Evolutionary conservation across 2,888 invertebrate species (phyloP).

Genomic region (Ptycholaimellus sp.): DNA sequence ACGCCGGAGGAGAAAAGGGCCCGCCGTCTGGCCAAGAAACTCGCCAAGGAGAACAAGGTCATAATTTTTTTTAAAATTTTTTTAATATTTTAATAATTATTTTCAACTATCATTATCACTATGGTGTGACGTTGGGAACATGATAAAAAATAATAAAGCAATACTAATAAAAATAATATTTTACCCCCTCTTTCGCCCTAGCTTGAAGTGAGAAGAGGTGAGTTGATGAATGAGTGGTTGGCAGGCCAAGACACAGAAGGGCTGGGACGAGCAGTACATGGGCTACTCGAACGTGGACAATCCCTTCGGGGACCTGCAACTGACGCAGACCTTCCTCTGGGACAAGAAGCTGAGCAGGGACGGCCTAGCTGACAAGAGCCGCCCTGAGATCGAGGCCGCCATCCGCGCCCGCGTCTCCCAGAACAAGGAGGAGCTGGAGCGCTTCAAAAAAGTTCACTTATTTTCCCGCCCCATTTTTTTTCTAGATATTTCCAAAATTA

Average conservation of each 20-base stretch:
- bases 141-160: no score
- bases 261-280: conserved; percentile 37
- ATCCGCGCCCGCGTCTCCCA: conserved; percentile 12
- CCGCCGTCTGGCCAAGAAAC: conserved; percentile 59
- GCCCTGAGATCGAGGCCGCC: no score
- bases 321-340: conserved; percentile 88
- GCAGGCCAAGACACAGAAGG: conserved; percentile 6
- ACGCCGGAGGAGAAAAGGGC: conserved; percentile 75
- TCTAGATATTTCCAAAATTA: no score
- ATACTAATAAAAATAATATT: no score
- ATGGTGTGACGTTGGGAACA: neutral
- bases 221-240: conserved; percentile 29
- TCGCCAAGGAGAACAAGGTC: conserved; percentile 15
- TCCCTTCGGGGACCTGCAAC: conserved; percentile 86
- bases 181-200: no score
- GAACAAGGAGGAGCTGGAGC: conserved; percentile 52
- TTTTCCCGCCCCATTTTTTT: no score
- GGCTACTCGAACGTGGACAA: conserved; percentile 90
- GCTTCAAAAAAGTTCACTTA: conserved; percentile 74
- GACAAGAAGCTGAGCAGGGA: conserved; percentile 78
- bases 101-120: neutral
- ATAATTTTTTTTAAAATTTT: neutral
- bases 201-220: neutral
- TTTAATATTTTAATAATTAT: neutral
- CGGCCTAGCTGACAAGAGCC: no score